Evolutionary conservation across 2,797 vertebrate genomes (phyloP), one percentile per base, ranked within the genome.

Genomic region (Microcaecilia unicolor): DNA sequence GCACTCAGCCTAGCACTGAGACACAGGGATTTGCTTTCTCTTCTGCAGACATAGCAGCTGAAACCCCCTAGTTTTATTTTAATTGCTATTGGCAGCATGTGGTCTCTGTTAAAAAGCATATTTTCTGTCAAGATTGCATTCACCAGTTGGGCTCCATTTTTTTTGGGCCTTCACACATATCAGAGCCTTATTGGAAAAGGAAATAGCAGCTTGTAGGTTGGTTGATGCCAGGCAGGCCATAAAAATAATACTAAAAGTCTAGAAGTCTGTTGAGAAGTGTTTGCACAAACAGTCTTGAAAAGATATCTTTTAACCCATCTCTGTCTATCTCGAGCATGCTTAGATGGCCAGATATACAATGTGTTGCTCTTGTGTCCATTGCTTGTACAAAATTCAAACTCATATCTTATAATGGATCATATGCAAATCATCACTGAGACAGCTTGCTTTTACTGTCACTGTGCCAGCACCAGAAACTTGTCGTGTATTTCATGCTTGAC

Each of bases 61-160:
- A 73, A 73, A 75, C 74, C 58, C 75, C 67, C 64, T 69, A 70
- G 60, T 64, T 78, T 75, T 67, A 59, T 62, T 74, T 72, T 74
- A 78, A 78, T 74, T 80, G 74, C 68, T 63, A 14, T 62, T 73
- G 71, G 70, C 73, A 74, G 68, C 76, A 79, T 84, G 78, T 71
- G 77, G 77, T 83, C 75, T 44, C 68, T 78, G 78, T 78, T 81
- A 66, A 84, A 81, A 84, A 83, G 70, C 80, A 83, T 81, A 81
- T 81, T 83, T 81, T 81, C 70, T 67, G 72, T 72, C 11, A 42
- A 78, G 63, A 80, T 67, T 70, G 67, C 62, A 76, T 34, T 78
- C 71, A 75, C 81, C 75, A 67, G 73, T 78, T 74, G 69, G 74
- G 72, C 74, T 78, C 29, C 65, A 67, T 78, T 74, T 81, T 72